Evolutionary conservation across 2,797 vertebrate genomes (phyloP).

Genomic region (Vultur gryphus): DNA sequence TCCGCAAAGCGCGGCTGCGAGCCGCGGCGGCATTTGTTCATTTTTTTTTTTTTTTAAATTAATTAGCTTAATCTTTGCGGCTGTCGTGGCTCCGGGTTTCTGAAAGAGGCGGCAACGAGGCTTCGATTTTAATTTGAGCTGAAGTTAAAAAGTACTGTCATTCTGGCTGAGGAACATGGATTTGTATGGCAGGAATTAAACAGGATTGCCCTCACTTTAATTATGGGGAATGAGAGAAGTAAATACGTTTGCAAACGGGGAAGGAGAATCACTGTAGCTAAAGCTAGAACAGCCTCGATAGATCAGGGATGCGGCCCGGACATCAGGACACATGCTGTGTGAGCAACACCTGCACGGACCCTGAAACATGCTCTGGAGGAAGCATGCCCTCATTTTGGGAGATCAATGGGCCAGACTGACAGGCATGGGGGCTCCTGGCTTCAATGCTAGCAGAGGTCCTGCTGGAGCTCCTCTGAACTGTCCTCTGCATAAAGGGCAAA

Average conservation of each 20-base stretch:
- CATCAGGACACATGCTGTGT: rapidly evolving
- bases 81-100: not conserved
- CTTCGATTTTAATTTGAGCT: not conserved
- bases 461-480: not conserved
- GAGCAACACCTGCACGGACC: not conserved
- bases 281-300: not conserved
- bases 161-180: rapidly evolving
- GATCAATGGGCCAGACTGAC: rapidly evolving
- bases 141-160: not conserved
- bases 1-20: not conserved
- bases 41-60: not conserved
- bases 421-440: not conserved
- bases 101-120: not conserved
- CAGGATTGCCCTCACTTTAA: not conserved
- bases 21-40: not conserved
- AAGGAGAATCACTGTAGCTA: not conserved
- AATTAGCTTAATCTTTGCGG: not conserved
- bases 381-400: not conserved
- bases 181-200: not conserved
- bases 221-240: not conserved
- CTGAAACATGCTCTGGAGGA: not conserved
- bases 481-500: not conserved
- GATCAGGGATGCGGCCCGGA: too few relatives aligned
- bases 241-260: rapidly evolving
- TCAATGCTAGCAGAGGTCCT: not conserved